Conservation (phyloP, 2,888 invertebrate genomes). For the Tetragonula carbonaria region DNA sequence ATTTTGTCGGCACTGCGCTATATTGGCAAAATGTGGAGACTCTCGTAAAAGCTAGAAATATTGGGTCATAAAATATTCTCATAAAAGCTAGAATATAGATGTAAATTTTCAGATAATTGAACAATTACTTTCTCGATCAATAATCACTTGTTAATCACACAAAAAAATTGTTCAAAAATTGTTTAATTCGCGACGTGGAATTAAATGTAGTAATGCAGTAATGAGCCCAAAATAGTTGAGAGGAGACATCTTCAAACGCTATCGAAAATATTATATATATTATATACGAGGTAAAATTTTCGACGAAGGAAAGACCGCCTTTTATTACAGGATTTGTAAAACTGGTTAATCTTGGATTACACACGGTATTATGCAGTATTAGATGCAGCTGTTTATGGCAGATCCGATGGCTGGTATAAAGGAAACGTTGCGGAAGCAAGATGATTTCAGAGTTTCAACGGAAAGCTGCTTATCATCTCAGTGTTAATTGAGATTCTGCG, state of each 20-base stretch:
- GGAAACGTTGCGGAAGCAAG: conserved; percentile 25
- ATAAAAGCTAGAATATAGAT: too few relatives aligned
- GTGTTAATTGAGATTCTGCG: conserved; percentile 42
- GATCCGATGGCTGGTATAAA: conserved; percentile 11
- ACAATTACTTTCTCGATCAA: too few relatives aligned
- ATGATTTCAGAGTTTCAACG: conserved; percentile 2
- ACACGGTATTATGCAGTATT: background rate
- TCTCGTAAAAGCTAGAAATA: background rate
- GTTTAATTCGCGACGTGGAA: too few relatives aligned
- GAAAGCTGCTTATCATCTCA: conserved; percentile 26
- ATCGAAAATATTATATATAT: too few relatives aligned
- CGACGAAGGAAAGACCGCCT: background rate
- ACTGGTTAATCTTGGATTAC: conserved; percentile 3
- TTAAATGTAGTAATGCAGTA: too few relatives aligned
- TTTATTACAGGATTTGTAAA: conserved; percentile 35
- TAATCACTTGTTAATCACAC: too few relatives aligned
- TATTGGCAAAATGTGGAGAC: background rate
- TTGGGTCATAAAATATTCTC: too few relatives aligned
- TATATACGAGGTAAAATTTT: background rate
- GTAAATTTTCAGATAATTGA: too few relatives aligned
- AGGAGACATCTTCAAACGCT: too few relatives aligned
- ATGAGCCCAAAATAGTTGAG: too few relatives aligned
- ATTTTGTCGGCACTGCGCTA: background rate
- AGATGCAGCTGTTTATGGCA: background rate
- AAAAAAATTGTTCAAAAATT: too few relatives aligned